phyloP scores from a whole-genome alignment of 2,113 vertebrate genomes.

The Epinephelus moara region DNA sequence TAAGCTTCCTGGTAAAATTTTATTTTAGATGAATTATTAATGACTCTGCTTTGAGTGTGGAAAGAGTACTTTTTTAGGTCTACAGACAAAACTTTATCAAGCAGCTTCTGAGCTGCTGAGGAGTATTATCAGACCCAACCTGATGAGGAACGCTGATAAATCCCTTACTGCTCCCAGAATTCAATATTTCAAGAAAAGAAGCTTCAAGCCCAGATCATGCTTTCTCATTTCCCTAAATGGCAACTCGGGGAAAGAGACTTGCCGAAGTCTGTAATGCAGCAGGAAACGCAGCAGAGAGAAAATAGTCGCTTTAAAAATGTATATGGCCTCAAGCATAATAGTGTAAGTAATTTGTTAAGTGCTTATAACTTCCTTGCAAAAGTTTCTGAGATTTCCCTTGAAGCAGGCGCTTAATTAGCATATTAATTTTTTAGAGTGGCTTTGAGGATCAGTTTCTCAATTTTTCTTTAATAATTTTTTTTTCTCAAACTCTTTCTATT shows the following conservation, averaged over 20 bases:
- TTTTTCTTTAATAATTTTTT: background rate
- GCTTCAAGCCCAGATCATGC: background rate
- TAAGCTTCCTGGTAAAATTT: background rate
- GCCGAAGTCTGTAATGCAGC: background rate
- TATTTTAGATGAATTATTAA: background rate
- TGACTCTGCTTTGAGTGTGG: background rate
- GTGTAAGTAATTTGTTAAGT: constrained; percentile 18
- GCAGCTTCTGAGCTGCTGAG: constrained; percentile 3
- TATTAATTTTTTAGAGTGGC: constrained; percentile 7
- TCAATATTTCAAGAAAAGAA: background rate
- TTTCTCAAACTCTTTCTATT: background rate
- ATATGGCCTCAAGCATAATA: background rate
- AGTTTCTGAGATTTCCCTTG: constrained; percentile 7
- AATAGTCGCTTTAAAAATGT: constrained; percentile 3
- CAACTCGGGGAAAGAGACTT: background rate
- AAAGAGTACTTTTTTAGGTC: background rate
- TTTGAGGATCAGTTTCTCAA: constrained; percentile 1
- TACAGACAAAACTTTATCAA: background rate
- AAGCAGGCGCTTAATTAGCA: constrained; percentile 1
- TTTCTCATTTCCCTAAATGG: constrained; percentile 10
- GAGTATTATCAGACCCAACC: background rate
- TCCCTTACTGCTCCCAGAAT: constrained; percentile 8
- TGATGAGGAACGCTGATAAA: constrained; percentile 3
- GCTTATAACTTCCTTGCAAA: constrained; percentile 6
- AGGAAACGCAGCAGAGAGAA: constrained; percentile 1